phyloP scores from a whole-genome alignment of 1,140 invertebrate genomes.

The Agraylea sexmaculata region DNA sequence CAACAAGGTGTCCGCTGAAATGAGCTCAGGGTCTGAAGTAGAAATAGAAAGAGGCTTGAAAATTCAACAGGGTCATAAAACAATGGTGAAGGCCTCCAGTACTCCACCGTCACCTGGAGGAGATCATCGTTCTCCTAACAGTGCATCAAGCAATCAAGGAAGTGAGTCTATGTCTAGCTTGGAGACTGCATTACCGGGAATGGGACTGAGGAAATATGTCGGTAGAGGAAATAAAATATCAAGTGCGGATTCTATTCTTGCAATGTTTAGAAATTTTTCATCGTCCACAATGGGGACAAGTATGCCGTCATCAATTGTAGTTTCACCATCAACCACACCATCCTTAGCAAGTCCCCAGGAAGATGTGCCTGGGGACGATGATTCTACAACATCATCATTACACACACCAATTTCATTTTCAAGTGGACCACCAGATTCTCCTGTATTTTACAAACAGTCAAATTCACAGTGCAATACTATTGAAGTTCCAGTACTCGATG shows the following conservation, averaged over 20 bases:
- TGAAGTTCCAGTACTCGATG: conserved; percentile 54
- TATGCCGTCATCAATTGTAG: conserved; percentile 40
- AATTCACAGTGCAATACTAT: conserved; percentile 37
- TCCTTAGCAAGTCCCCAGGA: conserved; percentile 56
- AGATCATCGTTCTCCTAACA: conserved; percentile 45
- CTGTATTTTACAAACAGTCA: conserved; percentile 30
- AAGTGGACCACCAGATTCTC: conserved; percentile 43
- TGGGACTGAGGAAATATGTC: conserved; percentile 34
- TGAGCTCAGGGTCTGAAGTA: conserved; percentile 54
- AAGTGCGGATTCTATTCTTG: conserved; percentile 61
- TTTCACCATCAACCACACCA: conserved; percentile 49
- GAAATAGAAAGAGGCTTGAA: conserved; percentile 34
- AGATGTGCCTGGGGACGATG: conserved; percentile 50
- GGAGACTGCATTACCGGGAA: conserved; percentile 42
- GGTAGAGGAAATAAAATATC: conserved; percentile 42
- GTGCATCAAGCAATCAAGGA: conserved; percentile 53
- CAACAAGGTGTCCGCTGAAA: conserved; percentile 60
- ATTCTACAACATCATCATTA: conserved; percentile 46
- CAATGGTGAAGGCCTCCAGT: conserved; percentile 36
- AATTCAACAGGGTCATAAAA: conserved; percentile 25
- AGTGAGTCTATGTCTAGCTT: conserved; percentile 57
- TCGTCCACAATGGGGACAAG: conserved; percentile 41
- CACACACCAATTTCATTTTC: conserved; percentile 44
- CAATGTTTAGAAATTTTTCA: conserved; percentile 58
- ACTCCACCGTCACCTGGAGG: conserved; percentile 40